Evolutionary conservation across 2,888 invertebrate genomes (phyloP).

Genomic region (Caenorhabditis sp.): DNA sequence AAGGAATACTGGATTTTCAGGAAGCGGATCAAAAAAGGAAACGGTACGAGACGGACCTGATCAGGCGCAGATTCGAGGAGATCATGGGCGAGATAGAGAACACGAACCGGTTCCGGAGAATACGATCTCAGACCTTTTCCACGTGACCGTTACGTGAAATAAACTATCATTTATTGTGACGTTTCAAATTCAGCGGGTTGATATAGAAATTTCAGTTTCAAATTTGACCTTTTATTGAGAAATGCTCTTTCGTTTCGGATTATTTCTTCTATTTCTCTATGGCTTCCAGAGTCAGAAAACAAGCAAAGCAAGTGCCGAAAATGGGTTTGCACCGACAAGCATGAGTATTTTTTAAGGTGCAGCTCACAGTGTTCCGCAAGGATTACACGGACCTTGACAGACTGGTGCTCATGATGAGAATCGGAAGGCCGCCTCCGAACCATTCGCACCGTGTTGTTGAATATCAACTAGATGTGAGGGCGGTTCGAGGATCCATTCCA

Average conservation of each 20-base stretch:
- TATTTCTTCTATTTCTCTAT: constrained; percentile 3
- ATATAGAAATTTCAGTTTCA: background rate
- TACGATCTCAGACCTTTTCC: constrained; percentile 54
- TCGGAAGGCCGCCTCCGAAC: constrained; percentile 3
- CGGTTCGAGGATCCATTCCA: too few relatives aligned
- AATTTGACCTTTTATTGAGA: background rate
- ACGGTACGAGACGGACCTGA: constrained; percentile 32
- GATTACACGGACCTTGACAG: background rate
- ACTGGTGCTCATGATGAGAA: constrained; percentile 1
- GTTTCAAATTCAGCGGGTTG: too few relatives aligned
- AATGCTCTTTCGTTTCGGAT: background rate
- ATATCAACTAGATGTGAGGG: constrained; percentile 1
- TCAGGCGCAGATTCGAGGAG: constrained; percentile 45
- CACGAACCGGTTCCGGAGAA: constrained; percentile 34
- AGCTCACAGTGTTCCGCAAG: background rate
- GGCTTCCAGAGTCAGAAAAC: background rate
- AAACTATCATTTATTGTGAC: background rate
- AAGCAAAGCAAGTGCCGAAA: background rate
- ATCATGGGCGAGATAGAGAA: constrained; percentile 52
- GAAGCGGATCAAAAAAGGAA: constrained; percentile 34
- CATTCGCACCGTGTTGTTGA: background rate
- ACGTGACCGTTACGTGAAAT: constrained; percentile 26
- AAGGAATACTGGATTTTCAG: too few relatives aligned
- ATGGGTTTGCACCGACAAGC: background rate
- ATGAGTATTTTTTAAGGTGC: constrained; percentile 1